Evolutionary conservation across 2,113 vertebrate genomes (phyloP), one percentile per base, ranked within the genome.

Genomic region (Xenopus laevis): DNA sequence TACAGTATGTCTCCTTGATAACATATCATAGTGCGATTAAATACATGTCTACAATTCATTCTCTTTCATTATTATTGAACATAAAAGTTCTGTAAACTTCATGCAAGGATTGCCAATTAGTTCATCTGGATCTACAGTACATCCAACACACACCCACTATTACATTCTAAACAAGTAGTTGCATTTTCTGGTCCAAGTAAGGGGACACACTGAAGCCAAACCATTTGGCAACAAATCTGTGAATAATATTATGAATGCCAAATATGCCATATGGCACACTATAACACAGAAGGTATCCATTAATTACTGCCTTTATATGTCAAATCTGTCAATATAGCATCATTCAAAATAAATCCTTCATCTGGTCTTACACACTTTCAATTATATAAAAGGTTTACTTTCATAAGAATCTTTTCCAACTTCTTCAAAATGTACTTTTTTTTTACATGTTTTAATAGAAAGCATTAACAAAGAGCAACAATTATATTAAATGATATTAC

Each of bases 241-340:
- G n/a, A 74, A 66, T 47, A 66, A 53, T 30, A 55, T 18, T 59
- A 46, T 13, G 9, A 50, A 11, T 60, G 72, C 72, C 72, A 67
- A 60, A 59, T 18, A 66, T 60, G 40, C 40, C 72, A 74, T 67
- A 74, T 74, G 72, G 72, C 57, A 17, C 21, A 67, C 27, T 74
- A 50, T 60, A 13, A 21, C 52, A 67, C 72, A 74, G 72, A 74
- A 74, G 72, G 72, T 74, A 60, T 60, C 64, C 17, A 11, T 50
- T 74, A 33, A 74, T 74, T 60, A 74, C 55, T 60, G n/a, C 45
- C 63, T 66, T 58, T 46, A 60, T 21, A 60, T 74, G 64, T 74
- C 72, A 50, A 60, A 15, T 33, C 47, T 65, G 50, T 65, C 61
- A 55, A 53, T 72, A 72, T 65, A 65, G 33, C 17, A 72, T 65